These are phyloP conservation scores for Bombus ignitus DNA, from an alignment of 1,140 invertebrate species.

Conservation along the genomic window DNA sequence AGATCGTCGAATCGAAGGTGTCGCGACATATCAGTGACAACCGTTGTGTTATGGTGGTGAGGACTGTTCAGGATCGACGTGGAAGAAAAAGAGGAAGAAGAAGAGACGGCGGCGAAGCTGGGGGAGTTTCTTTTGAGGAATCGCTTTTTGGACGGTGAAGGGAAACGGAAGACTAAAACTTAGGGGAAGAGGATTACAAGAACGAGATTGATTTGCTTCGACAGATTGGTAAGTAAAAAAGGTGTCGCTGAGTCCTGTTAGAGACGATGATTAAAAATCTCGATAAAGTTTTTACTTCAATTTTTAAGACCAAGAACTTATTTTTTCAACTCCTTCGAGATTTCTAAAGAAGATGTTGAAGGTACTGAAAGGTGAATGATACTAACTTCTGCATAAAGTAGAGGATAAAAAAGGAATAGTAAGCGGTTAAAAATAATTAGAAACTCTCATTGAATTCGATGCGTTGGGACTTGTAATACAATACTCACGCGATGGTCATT, in stretches of 20 bases:
- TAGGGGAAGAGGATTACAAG: constrained; percentile 29
- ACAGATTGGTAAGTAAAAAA: constrained; percentile 50
- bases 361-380: no score
- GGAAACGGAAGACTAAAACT: background rate
- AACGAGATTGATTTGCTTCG: constrained; percentile 20
- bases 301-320: no score
- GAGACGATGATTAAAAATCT: no score
- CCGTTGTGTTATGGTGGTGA: constrained; percentile 65
- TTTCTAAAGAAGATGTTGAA: no score
- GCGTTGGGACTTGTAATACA: constrained; percentile 5
- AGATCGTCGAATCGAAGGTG: constrained; percentile 16
- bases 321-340: no score
- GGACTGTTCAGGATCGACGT: constrained; percentile 52
- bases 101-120: constrained; percentile 7
- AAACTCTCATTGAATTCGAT: background rate
- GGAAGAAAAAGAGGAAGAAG: constrained; percentile 51
- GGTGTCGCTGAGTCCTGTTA: no score
- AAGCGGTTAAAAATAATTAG: background rate
- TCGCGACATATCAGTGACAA: constrained; percentile 8
- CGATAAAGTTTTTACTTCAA: no score
- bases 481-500: background rate
- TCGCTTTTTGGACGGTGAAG: background rate
- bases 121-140: constrained; percentile 3
- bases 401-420: background rate
- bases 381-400: no score